Base-by-base conservation (phyloP, 2,888 invertebrate genomes). In the Phania funesta region DNA sequence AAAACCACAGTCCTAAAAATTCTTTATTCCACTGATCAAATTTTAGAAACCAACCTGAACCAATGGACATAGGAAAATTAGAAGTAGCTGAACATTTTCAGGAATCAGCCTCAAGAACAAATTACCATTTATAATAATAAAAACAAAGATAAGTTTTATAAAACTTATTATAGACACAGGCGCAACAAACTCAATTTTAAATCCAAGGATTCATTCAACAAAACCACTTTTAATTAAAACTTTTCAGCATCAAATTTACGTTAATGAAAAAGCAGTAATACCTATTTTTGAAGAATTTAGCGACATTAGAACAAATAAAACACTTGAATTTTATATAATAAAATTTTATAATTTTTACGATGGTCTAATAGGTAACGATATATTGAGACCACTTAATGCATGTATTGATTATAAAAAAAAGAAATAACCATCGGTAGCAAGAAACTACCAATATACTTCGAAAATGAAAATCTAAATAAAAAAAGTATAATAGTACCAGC, bases 341-440 rank as follows among this genome's bases (percentile, higher is more conserved):
- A 64, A 3, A 64, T 48, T 65, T 50, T 35, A 62, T 41, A 18
- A 24, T 26, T 62, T 46, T 46, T 50, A 22, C 16, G 22, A 52
- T 6, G 50, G 50, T 50, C 20, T 65, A 22, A 65, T 65, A 35
- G 65, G 50, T n/a, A 50, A 65, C 11, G 50, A 50, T 8, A 35
- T 65, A 22, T 35, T 38, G 18, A 32, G 56, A 56, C 56, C 32
- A 56, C 18, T 56, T 18, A 32, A 32, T 32, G 29, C 32, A 6
- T 65, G 50, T 50, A 50, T 65, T 3, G 16, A 65, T 22, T 65
- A 65, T 35, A 8, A 8, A 64, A 32, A 4, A 65, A 50, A 8
- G 32, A 48, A 65, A 65, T 65, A 65, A 65, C 48, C 48, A 65
- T 65, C 35, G 65, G 62, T 62, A 44, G n/a, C 48, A 50, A 32